A percentile compares a stretch with the other conserved stretches of the same genome.
Conservation (phyloP, 37 sponge, comb jelly and placozoan genomes). For the Beroe ovata region DNA sequence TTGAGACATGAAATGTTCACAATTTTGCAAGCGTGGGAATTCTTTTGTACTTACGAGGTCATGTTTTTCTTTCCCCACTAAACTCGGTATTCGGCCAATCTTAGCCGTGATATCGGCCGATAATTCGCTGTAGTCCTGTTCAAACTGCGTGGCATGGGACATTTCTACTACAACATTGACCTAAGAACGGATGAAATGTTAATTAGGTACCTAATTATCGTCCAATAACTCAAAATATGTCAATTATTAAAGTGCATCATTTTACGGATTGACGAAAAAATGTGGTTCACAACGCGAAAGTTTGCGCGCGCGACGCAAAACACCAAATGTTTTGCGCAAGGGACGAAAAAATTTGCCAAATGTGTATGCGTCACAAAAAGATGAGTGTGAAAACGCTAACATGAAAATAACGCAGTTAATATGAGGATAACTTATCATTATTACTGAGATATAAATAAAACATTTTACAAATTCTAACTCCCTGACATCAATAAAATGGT, state of each 20-base stretch:
- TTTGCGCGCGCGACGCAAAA: not conserved
- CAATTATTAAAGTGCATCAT: not conserved
- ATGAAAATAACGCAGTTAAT: too few species aligned
- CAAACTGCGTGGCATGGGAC: slow-evolving; percentile 31
- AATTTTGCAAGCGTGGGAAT: too few species aligned
- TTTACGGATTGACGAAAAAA: not conserved
- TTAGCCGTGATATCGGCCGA: slow-evolving; percentile 62
- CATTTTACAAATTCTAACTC: not conserved
- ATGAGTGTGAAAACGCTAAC: too few species aligned
- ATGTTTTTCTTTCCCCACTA: slow-evolving; percentile 48
- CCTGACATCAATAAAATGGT: too few species aligned
- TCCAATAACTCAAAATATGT: not conserved
- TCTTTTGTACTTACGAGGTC: slow-evolving; percentile 41
- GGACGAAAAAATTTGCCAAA: too few species aligned
- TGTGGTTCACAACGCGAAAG: not conserved
- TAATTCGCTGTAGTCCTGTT: slow-evolving; percentile 40
- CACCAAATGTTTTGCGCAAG: not conserved
- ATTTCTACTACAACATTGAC: not conserved
- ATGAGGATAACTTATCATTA: not conserved
- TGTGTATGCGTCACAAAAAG: too few species aligned
- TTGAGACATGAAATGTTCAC: too few species aligned
- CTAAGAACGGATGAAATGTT: not conserved
- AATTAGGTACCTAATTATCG: not conserved
- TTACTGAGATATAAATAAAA: not conserved
- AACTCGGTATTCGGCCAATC: slow-evolving; percentile 43